Base-by-base conservation (phyloP, 2,113 vertebrate genomes). In the Polypterus senegalus region DNA sequence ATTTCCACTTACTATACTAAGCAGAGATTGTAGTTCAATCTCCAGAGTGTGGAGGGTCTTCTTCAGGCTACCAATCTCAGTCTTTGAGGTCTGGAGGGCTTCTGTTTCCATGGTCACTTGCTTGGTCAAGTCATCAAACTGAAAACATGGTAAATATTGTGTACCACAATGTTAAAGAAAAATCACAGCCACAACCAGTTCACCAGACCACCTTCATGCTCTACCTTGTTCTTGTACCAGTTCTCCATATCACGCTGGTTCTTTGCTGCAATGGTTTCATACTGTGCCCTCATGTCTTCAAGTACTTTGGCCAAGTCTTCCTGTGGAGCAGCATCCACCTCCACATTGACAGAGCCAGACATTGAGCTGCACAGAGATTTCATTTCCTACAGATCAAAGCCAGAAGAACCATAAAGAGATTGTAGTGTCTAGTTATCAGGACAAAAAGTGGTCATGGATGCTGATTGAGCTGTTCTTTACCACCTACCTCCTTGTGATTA, bases 151-250 rank as follows among this genome's bases (percentile, higher is more conserved):
- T 27, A 48, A 46, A 6, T 6, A 52, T 7, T 27, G 7, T 7
- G 3, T 57, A 44, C 27, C 2, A 27, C 27, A 27, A 27, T 27
- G 27, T 27, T 49, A 44, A 5, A 44, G 5, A 8, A 4, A 49
- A 43, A 27, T 27, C 27, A 27, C 27, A 27, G 27, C 27, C n/a
- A n/a, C n/a, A n/a, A n/a, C n/a, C 27, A 27, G 27, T 27, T 27
- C 27, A 27, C 27, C 27, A 27, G 27, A 27, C 27, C 27, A 27
- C 27, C 27, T 2, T 27, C 27, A 27, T 43, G 2, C 27, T 48
- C 71, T 76, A 95, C 94, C 82, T 97, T 93, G 76, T 69, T 77
- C 43, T 90, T 83, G 81, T 92, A 97, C 90, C 90, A 93, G 4
- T 69, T 66, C 56, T 95, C 91, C 1, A 86, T 91, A 0, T 94